Percentiles rank a stretch among this genome's conserved stretches.
Evolutionary conservation across 2,888 invertebrate species (phyloP).

Genomic region (Furcula furcula): DNA sequence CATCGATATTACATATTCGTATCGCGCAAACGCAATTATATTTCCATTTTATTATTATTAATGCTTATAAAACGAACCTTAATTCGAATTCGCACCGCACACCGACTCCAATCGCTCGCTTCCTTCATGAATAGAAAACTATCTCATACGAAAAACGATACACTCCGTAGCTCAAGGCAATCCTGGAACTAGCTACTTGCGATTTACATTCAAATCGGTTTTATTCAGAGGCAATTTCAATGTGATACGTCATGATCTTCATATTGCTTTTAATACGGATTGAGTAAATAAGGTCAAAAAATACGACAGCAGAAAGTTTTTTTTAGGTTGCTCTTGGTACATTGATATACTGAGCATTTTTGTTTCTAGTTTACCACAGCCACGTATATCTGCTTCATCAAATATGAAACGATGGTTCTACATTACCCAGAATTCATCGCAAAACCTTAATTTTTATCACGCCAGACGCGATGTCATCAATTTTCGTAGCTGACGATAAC

Average conservation of each 20-base stretch:
- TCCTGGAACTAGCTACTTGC: constrained; percentile 45
- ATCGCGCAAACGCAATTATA: constrained; percentile 2
- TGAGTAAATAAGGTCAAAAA: constrained; percentile 10
- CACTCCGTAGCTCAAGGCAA: constrained; percentile 42
- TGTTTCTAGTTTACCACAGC: background rate
- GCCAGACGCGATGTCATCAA: constrained; percentile 19
- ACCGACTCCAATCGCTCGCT: constrained; percentile 20
- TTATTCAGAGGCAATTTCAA: constrained; percentile 50
- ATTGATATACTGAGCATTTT: background rate
- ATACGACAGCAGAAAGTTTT: constrained; percentile 4
- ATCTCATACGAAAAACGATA: constrained; percentile 46
- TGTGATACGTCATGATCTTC: constrained; percentile 32
- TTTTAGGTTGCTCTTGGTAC: background rate
- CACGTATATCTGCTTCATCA: no score
- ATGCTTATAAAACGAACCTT: constrained; percentile 8
- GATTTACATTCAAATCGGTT: constrained; percentile 55
- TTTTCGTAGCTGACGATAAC: constrained; percentile 24
- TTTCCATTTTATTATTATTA: constrained; percentile 1
- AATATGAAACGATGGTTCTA: no score
- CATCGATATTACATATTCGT: background rate
- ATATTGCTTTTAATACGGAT: constrained; percentile 24
- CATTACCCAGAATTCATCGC: constrained; percentile 14
- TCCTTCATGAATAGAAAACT: constrained; percentile 33
- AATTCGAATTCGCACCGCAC: constrained; percentile 16
- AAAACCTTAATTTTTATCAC: constrained; percentile 19